Conservation (phyloP, 2,888 invertebrate genomes). For the Caenorhabditis plicata region DNA sequence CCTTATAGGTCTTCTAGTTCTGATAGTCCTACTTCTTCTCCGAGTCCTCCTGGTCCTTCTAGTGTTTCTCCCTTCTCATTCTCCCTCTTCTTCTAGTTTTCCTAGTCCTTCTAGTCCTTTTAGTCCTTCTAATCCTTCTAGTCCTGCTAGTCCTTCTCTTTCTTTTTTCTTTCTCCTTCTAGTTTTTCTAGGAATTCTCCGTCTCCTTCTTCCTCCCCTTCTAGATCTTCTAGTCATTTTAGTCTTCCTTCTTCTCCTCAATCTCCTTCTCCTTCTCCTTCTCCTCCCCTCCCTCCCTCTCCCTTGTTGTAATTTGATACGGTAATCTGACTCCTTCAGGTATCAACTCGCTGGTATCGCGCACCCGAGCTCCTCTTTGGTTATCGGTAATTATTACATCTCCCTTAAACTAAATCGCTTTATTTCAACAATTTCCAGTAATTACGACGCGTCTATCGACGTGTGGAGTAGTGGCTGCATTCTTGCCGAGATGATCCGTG, state of each 20-base stretch:
- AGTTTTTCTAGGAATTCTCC: background rate
- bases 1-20: no score
- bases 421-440: no score
- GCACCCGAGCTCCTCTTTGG: conserved; percentile 59
- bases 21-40: conserved; percentile 9
- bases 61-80: conserved; percentile 6
- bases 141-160: conserved; percentile 1
- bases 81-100: conserved; percentile 1
- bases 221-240: conserved; percentile 2
- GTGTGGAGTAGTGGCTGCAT: conserved; percentile 58
- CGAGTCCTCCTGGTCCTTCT: background rate
- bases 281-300: conserved; percentile 1
- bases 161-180: background rate
- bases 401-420: no score
- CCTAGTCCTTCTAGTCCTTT: no score
- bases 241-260: conserved; percentile 6
- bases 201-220: background rate
- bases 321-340: conserved; percentile 19
- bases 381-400: no score
- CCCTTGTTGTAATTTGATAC: conserved; percentile 8
- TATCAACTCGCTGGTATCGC: conserved; percentile 57
- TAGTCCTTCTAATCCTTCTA: no score
- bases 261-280: background rate
- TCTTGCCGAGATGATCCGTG: conserved; percentile 51
- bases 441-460: conserved; percentile 39